Base-by-base conservation (phyloP, 2,888 invertebrate species). In the Podotricha telesiphe region DNA sequence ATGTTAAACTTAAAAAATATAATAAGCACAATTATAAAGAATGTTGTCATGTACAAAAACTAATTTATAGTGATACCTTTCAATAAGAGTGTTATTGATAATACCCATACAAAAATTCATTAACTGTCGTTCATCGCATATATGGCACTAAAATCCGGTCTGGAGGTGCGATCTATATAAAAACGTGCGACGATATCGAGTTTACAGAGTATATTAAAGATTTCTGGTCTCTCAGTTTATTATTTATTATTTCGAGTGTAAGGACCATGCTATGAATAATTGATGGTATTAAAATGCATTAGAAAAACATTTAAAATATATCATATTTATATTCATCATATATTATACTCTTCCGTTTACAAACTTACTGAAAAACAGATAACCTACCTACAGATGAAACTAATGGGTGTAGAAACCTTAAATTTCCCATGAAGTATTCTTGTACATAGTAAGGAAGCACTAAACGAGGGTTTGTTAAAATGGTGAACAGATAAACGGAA, bases 151-250 rank as follows among this genome's bases (percentile, higher is more conserved):
- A 62, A 51, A 69, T 66, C 71, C 71, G 69, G 71, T 71, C 64
- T 53, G 15, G 28, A 64, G 66, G 67, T 70, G 67, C 67, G 40
- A 67, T 75, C 75, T 75, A 69, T 75, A 73, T 75, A 76, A 75
- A 78, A 78, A 76, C 50, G 61, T 62, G 56, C 56, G 62, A 50
- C 56, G 42, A 50, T 37, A 28, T 64, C 37, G 34, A 51, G 61
- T 61, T 51, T 59, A 51, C 59, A 48, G 19, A 42, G 28, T 19
- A 45, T 61, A 42, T 42, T 61, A 53, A 61, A 58, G 37, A 20
- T 34, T 50, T 34, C 13, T 62, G 51, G 34, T 61, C 51, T 61
- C 51, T 45, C 47, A 47, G 19, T 34, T 53, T 53, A 62, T 55
- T 55, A 34, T 55, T 55, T 55, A 55, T 55, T 37, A 17, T 34